Evolutionary conservation across 2,797 vertebrate genomes (phyloP).

Genomic region (Microctenopoma steveboyesi): DNA sequence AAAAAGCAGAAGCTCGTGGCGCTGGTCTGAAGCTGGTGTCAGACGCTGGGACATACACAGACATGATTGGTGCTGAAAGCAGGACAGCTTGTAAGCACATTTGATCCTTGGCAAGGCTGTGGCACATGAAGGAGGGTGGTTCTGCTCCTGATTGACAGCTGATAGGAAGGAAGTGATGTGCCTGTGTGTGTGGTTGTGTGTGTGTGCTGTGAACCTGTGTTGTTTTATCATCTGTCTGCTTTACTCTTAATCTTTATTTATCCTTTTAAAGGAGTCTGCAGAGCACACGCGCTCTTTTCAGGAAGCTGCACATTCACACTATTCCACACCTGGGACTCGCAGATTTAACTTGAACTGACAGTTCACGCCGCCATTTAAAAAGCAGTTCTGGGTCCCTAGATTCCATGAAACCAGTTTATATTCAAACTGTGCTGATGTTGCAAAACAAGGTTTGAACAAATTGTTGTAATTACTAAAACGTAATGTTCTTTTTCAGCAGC

Average conservation of each 20-base stretch:
- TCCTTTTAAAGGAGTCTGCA: slow-evolving; percentile 3
- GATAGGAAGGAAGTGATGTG: slow-evolving; percentile 13
- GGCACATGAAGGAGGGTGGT: slow-evolving; percentile 7
- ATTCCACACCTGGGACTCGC: slow-evolving; percentile 14
- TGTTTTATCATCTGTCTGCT: slow-evolving; percentile 3
- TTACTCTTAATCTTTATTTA: slow-evolving; percentile 1
- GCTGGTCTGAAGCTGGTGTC: slow-evolving; percentile 35
- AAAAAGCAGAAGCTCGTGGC: slow-evolving; percentile 32
- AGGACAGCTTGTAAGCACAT: slow-evolving; percentile 44
- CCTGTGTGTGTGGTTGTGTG: neutral
- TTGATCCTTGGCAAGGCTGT: slow-evolving; percentile 36
- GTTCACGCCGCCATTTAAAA: slow-evolving; percentile 8
- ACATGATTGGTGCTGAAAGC: slow-evolving; percentile 48
- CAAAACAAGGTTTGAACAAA: slow-evolving; percentile 23
- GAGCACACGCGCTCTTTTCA: neutral
- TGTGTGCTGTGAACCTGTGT: slow-evolving; percentile 1
- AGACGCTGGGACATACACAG: slow-evolving; percentile 41
- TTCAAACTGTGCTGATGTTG: neutral
- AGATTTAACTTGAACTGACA: slow-evolving; percentile 20
- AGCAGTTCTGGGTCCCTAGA: neutral
- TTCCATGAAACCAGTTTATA: slow-evolving; percentile 1
- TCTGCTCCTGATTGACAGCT: slow-evolving; percentile 16
- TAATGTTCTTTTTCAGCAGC: neutral
- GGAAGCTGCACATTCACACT: slow-evolving; percentile 16
- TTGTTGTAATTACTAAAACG: slow-evolving; percentile 4